Conservation (phyloP, 2,888 invertebrate genomes). For the Xylota sylvarum region DNA sequence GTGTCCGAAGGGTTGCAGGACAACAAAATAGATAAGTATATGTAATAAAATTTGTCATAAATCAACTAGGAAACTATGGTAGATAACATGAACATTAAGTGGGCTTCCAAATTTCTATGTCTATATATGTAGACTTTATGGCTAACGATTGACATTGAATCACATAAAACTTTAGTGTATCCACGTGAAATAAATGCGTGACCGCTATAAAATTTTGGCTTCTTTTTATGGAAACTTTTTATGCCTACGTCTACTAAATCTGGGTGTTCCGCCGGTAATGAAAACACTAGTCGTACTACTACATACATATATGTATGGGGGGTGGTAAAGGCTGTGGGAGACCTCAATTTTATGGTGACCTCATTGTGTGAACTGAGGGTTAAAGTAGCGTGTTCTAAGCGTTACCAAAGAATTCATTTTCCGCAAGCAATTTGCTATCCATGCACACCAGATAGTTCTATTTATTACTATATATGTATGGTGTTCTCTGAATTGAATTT, state of each 20-base stretch:
- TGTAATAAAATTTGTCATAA: slow-evolving; percentile 20
- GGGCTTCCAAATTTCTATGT: slow-evolving; percentile 9
- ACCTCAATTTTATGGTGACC: slow-evolving; percentile 6
- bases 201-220: slow-evolving; percentile 3
- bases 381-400: not conserved
- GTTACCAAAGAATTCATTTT: not conserved
- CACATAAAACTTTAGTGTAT: slow-evolving; percentile 1
- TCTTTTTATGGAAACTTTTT: slow-evolving; percentile 3
- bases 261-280: slow-evolving; percentile 2
- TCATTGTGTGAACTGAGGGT: slow-evolving; percentile 10
- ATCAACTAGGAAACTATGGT: slow-evolving; percentile 12
- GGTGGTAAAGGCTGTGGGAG: not conserved
- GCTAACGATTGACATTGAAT: slow-evolving; percentile 11
- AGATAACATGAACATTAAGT: slow-evolving; percentile 17
- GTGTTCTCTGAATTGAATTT: not conserved
- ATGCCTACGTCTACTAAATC: slow-evolving; percentile 5
- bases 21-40: slow-evolving; percentile 6
- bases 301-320: no score
- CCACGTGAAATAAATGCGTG: slow-evolving; percentile 2
- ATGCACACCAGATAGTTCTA: not conserved
- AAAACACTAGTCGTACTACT: not conserved
- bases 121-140: not conserved
- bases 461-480: not conserved
- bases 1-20: not conserved
- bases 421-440: not conserved